These are phyloP conservation scores for Sphyrna mokarran DNA, from an alignment of 2,113 vertebrate species.

Conservation along the genomic window DNA sequence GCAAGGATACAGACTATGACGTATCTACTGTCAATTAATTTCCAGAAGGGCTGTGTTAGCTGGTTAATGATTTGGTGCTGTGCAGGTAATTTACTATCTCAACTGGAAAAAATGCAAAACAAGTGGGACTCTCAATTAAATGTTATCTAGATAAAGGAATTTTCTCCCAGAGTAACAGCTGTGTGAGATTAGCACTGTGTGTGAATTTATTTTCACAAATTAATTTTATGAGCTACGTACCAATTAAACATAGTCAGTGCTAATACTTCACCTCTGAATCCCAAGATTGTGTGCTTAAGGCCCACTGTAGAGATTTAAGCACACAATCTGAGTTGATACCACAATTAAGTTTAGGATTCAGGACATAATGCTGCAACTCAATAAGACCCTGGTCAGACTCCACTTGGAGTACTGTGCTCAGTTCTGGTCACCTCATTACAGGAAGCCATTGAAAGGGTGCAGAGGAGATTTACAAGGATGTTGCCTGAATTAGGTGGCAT, in stretches of 20 bases:
- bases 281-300: neutral
- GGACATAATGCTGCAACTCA: too few relatives aligned
- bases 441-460: too few relatives aligned
- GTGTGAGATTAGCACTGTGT: neutral
- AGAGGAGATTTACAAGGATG: too few relatives aligned
- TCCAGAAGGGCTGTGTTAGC: neutral
- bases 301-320: neutral
- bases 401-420: too few relatives aligned
- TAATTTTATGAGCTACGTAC: neutral
- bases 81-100: conserved; percentile 23
- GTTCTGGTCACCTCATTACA: too few relatives aligned
- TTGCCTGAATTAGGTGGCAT: too few relatives aligned
- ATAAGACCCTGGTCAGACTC: too few relatives aligned
- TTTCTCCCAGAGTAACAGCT: neutral
- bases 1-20: neutral
- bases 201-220: neutral
- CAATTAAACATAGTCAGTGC: neutral
- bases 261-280: neutral
- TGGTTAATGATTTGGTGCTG: conserved; percentile 20
- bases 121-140: conserved; percentile 19
- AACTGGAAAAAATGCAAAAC: conserved; percentile 22
- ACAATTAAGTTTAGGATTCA: too few relatives aligned
- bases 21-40: neutral
- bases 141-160: conserved; percentile 6
- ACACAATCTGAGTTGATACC: neutral